Percentiles rank a stretch among this genome's conserved stretches.
Conservation (phyloP, 2,113 vertebrate species). For the Menidia beryllina region DNA sequence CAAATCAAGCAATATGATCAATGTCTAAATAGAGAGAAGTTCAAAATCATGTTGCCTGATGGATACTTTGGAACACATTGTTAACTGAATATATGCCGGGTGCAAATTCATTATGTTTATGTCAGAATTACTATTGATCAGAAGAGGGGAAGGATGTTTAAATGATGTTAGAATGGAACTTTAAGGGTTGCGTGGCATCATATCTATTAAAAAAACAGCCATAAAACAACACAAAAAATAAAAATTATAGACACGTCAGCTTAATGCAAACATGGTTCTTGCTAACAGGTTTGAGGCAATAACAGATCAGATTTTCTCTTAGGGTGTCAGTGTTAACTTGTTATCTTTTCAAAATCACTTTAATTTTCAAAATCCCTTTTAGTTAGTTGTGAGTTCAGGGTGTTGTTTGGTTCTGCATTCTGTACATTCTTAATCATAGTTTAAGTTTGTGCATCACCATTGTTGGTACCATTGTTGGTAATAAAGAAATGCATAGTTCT, state of each 20-base stretch:
- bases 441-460: no score
- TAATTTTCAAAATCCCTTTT: no score
- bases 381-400: no score
- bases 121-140: slow-evolving; percentile 78
- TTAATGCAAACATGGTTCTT: slow-evolving; percentile 50
- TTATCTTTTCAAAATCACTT: no score
- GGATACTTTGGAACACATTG: slow-evolving; percentile 68
- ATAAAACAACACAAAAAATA: slow-evolving; percentile 54
- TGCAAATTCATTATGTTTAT: slow-evolving; percentile 75
- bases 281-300: slow-evolving; percentile 34
- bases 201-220: slow-evolving; percentile 71
- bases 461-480: no score
- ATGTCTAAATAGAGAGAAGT: slow-evolving; percentile 65
- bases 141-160: slow-evolving; percentile 73
- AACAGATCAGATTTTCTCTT: not conserved
- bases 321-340: no score
- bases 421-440: no score
- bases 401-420: no score
- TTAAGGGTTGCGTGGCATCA: slow-evolving; percentile 66
- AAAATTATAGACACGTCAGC: slow-evolving; percentile 49
- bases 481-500: no score
- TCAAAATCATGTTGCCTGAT: no score
- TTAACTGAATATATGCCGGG: slow-evolving; percentile 51
- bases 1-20: slow-evolving; percentile 75
- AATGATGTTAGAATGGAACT: slow-evolving; percentile 72